Evolutionary conservation across 2,113 vertebrate genomes (phyloP), one percentile per base, ranked within the genome.

Genomic region (Dasyornis broadbenti): DNA sequence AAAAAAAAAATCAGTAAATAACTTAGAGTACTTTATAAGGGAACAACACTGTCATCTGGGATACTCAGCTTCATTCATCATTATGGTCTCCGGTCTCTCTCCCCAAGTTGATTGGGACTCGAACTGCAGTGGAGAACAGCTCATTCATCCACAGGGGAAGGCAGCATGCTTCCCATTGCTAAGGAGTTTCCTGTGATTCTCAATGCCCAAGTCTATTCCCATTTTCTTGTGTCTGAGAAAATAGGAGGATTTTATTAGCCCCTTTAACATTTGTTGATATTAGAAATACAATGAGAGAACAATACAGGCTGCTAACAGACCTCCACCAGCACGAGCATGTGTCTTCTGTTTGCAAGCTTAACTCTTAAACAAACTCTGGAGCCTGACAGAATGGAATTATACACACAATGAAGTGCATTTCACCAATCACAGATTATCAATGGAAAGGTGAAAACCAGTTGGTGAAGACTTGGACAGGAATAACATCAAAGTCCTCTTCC

Each of bases 31-130:
- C 35, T 94, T 91, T 75, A 73, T 88, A 95, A 93, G 76, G 20
- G 75, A 94, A 75, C 73, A 95, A 76, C 92, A 57, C 77, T 96
- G 90, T 90, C 94, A 95, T 44, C 56, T 69, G 82, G 86, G 83
- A 85, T 37, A 56, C 75, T 50, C 64, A 2, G 40, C 44, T 95
- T 81, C 95, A 95, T 96, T 84, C 93, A 97, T 97, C 96, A 97
- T 27, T 21, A 52, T n/a, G 44, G 75, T 40, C 80, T 93, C 79
- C 73, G 5, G 0, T 64, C 92, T 89, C 88, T 83, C 86, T 91
- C 39, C 68, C 64, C 68, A 92, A 64, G 92, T 66, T 64, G 47
- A 63, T 5, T 59, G 92, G 81, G 75, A 86, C 92, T 88, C 1
- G 1, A 83, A 82, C 63, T 56, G 73, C 77, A 44, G 71, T 33